phyloP scores from a whole-genome alignment of 2,113 vertebrate species.

The Carassius carassius region DNA sequence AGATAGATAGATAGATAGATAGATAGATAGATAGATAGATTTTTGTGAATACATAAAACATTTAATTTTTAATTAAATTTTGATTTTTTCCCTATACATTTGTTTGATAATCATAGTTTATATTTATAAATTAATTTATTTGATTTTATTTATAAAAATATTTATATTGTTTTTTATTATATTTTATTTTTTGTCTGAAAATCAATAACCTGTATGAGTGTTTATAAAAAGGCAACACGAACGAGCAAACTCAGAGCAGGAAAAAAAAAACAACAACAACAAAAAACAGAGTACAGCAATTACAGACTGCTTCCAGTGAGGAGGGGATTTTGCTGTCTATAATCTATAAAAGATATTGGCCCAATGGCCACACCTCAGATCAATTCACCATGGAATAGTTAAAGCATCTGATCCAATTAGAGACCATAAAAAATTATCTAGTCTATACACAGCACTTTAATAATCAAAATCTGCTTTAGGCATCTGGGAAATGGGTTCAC shows the following conservation, averaged over 20 bases:
- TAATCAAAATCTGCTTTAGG: not conserved
- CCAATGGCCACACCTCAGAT: constrained; percentile 5
- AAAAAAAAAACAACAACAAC: not conserved
- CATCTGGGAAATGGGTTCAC: not conserved
- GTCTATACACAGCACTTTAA: not conserved
- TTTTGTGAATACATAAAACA: too few species aligned
- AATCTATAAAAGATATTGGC: constrained; percentile 22
- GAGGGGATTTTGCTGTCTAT: not conserved
- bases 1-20: too few species aligned
- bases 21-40: too few species aligned
- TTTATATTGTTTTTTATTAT: too few species aligned
- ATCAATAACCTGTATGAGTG: not conserved
- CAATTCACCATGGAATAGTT: constrained; percentile 1
- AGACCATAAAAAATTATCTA: not conserved
- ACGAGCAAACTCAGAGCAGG: not conserved
- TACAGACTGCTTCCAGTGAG: not conserved
- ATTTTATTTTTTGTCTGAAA: too few species aligned
- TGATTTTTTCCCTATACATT: too few species aligned
- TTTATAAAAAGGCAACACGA: not conserved
- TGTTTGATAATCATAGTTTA: too few species aligned
- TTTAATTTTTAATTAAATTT: too few species aligned
- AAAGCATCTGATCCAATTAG: constrained; percentile 14
- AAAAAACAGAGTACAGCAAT: not conserved
- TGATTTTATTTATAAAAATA: too few species aligned
- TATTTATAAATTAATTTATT: too few species aligned